Evolutionary conservation across 2,888 invertebrate genomes (phyloP), one percentile per base, ranked within the genome.

Genomic region (Terebella lapidaria): DNA sequence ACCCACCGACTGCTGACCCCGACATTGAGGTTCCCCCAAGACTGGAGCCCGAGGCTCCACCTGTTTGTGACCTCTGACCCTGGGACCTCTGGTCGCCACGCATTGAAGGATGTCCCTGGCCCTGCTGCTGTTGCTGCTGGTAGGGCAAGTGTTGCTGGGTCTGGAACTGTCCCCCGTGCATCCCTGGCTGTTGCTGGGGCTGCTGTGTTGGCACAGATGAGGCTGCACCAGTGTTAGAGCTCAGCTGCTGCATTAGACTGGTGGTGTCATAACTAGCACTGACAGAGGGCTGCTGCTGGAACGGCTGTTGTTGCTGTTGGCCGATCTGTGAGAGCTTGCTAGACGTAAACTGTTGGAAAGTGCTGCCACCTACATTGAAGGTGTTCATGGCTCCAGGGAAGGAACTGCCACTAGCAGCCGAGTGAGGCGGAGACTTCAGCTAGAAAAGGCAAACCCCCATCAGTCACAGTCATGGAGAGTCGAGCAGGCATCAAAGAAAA

Each of bases 291-390:
- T 51, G 63, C 62, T 71, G 72, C 10, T 72, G 69, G 58, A 71
- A 72, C n/a, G 70, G 72, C 55, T 76, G 65, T 24, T 54, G 47
- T 24, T 59, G 56, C 45, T 59, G 58, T 49, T 59, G 61, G 29
- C 61, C 51, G 49, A 58, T 57, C 15, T 59, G 59, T 5, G 55
- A 35, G 18, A 46, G 54, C 1, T 52, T 18, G 26, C 51, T 42
- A 46, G 54, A 57, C 22, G 47, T 22, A 24, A 22, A 27, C 26
- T 42, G 53, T 26, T 52, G 47, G 35, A 30, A 24, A 5, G 58
- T 27, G 18, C 42, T 52, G 15, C 45, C 35, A n/a, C 51, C 56
- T n/a, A 51, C 35, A 5, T 45, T 28, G 18, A 59, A 28, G 24
- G 45, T 20, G 18, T 45, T 24, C 42, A 57, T 15, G n/a, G 10